Evolutionary conservation across 1,140 invertebrate genomes (phyloP).

Genomic region (Asbolus verrucosus): DNA sequence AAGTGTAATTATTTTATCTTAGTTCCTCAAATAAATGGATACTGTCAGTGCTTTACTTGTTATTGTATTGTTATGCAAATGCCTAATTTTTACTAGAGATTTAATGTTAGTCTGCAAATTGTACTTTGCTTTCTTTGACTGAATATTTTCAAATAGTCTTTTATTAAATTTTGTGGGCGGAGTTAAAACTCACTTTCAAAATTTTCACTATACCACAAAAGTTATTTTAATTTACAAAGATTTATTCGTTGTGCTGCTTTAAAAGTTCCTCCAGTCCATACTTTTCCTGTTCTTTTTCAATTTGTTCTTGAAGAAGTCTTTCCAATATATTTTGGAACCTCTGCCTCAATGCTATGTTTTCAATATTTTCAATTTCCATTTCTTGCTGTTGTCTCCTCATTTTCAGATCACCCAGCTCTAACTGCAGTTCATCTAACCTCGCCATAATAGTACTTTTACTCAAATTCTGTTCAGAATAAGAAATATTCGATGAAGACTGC

Average conservation of each 20-base stretch:
- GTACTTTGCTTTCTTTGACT: too few relatives aligned
- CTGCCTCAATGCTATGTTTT: conserved; percentile 85
- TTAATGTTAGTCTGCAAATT: too few relatives aligned
- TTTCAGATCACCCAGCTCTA: conserved; percentile 79
- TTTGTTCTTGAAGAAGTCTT: conserved; percentile 80
- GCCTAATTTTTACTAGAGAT: too few relatives aligned
- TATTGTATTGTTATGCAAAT: too few relatives aligned
- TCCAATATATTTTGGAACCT: conserved; percentile 85
- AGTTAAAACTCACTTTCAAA: too few relatives aligned
- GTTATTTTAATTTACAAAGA: not conserved
- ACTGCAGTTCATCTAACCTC: conserved; percentile 71
- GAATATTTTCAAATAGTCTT: too few relatives aligned
- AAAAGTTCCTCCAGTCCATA: conserved; percentile 61
- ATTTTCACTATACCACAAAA: not conserved
- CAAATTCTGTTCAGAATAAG: conserved; percentile 57
- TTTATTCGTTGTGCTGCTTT: conserved; percentile 52
- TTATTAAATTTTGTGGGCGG: too few relatives aligned
- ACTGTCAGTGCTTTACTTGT: too few relatives aligned
- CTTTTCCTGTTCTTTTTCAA: conserved; percentile 82
- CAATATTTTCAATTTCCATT: conserved; percentile 85
- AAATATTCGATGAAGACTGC: conserved; percentile 56
- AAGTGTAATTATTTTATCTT: too few relatives aligned
- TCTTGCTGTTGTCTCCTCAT: conserved; percentile 81
- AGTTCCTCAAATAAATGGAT: too few relatives aligned
- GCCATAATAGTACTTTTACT: conserved; percentile 67